Evolutionary conservation across 1,140 invertebrate genomes (phyloP).

Genomic region (Pristionchus pacificus): DNA sequence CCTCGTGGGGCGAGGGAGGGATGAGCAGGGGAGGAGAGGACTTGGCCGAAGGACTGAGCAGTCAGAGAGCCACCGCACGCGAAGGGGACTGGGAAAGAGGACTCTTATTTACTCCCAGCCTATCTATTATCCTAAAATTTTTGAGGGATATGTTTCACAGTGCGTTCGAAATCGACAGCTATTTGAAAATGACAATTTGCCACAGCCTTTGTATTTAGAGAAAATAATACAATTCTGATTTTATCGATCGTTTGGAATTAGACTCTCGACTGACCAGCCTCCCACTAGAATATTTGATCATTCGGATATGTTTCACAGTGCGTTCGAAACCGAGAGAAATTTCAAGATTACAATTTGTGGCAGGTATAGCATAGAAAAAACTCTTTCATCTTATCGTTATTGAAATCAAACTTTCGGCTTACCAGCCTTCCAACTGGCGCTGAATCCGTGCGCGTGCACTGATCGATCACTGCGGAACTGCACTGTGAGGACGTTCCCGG

Average conservation of each 20-base stretch:
- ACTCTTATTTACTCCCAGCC: not conserved
- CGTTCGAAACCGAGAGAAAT: no score
- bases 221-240: no score
- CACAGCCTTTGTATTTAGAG: no score
- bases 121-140: constrained; percentile 17
- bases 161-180: no score
- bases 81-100: constrained; percentile 35
- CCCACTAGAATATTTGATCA: no score
- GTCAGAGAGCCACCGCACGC: constrained; percentile 34
- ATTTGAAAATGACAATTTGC: no score
- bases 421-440: constrained; percentile 63
- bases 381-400: no score
- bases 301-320: no score
- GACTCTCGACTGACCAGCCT: no score
- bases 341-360: no score
- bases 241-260: no score
- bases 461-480: constrained; percentile 89
- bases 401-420: constrained; percentile 44
- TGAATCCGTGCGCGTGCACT: constrained; percentile 86
- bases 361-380: no score
- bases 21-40: constrained; percentile 71
- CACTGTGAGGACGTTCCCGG: constrained; percentile 94
- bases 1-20: constrained; percentile 86
- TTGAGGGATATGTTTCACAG: constrained; percentile 10
- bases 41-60: constrained; percentile 40